A percentile compares a stretch with the other conserved stretches of the same genome.
Conservation (phyloP, 2,113 vertebrate genomes). For the Zeus faber region DNA sequence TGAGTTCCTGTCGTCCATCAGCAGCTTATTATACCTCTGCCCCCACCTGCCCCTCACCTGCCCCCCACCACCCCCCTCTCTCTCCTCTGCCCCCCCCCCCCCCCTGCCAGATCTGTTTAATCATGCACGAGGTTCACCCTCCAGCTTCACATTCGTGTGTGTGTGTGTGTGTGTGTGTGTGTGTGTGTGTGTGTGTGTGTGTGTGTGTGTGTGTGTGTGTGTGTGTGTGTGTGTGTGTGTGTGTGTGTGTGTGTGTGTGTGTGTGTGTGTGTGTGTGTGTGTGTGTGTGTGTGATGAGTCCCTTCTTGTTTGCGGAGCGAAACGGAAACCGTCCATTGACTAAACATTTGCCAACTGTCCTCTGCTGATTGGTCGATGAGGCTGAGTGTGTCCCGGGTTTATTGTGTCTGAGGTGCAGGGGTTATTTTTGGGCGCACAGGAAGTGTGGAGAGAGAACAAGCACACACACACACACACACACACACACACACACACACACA, state of each 20-base stretch:
- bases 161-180: constrained; percentile 22
- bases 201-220: constrained; percentile 11
- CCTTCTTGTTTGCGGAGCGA: constrained; percentile 47
- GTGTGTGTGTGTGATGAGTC: constrained; percentile 31
- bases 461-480: constrained; percentile 8
- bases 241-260: constrained; percentile 24
- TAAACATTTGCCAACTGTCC: constrained; percentile 45
- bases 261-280: constrained; percentile 8
- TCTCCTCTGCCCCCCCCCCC: background rate
- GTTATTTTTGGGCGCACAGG: constrained; percentile 22
- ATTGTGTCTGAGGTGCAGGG: constrained; percentile 43
- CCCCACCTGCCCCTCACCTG: too few species aligned
- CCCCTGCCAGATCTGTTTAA: background rate
- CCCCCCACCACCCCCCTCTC: background rate
- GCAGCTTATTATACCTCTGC: background rate
- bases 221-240: background rate
- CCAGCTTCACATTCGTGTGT: constrained; percentile 37
- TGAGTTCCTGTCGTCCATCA: constrained; percentile 49
- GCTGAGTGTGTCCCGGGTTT: constrained; percentile 30
- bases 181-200: constrained; percentile 7
- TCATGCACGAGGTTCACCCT: background rate
- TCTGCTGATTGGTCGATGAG: constrained; percentile 40
- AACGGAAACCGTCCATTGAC: constrained; percentile 26
- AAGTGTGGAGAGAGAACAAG: constrained; percentile 22
- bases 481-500: constrained; percentile 22